These are phyloP conservation scores for Vanessa atalanta DNA, from an alignment of 1,140 invertebrate species.

Conservation along the genomic window DNA sequence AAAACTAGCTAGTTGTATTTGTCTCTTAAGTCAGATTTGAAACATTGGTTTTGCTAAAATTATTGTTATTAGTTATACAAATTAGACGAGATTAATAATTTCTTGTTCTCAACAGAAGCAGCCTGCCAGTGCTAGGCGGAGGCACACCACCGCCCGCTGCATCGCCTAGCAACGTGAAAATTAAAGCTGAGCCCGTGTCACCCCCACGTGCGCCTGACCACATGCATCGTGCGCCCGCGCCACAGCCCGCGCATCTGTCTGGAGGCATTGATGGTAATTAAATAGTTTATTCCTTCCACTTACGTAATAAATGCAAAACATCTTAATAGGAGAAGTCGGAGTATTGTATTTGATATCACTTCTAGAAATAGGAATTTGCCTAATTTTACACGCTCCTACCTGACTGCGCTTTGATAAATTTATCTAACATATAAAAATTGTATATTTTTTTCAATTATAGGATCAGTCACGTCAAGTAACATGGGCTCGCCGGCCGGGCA, in stretches of 20 bases:
- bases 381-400: no score
- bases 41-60: neutral
- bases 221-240: slow-evolving; percentile 79
- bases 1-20: no score
- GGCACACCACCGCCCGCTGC: slow-evolving; percentile 91
- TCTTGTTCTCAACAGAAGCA: slow-evolving; percentile 73
- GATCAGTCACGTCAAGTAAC: slow-evolving; percentile 89
- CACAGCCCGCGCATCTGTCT: slow-evolving; percentile 77
- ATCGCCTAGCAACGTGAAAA: slow-evolving; percentile 92
- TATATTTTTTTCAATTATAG: slow-evolving; percentile 60
- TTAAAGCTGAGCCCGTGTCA: slow-evolving; percentile 97
- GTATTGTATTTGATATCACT: no score
- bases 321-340: no score
- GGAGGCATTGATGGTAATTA: slow-evolving; percentile 72
- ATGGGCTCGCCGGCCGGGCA: slow-evolving; percentile 86
- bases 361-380: no score
- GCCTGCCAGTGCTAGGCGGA: slow-evolving; percentile 89
- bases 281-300: neutral
- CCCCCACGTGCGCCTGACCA: slow-evolving; percentile 85
- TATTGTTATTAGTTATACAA: neutral
- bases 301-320: no score
- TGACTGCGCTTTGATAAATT: neutral
- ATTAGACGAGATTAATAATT: slow-evolving; percentile 7
- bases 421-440: neutral
- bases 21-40: no score